phyloP scores from a whole-genome alignment of 2,888 invertebrate species.

The Coelogynopora nodosa region DNA sequence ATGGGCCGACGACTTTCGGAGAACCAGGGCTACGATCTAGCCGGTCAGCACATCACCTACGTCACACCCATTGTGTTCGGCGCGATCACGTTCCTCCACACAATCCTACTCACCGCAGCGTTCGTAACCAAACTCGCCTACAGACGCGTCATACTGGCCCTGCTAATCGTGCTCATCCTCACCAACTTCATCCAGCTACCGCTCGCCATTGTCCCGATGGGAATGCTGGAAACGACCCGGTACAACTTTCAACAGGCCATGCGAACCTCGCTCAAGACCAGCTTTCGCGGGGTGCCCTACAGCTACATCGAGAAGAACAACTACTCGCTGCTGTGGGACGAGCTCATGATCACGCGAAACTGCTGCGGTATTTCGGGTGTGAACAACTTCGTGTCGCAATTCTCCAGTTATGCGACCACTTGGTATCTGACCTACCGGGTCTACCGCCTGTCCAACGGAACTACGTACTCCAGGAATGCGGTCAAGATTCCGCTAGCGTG shows the following conservation, averaged over 20 bases:
- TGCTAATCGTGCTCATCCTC: neutral
- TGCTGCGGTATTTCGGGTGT: neutral
- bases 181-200: neutral
- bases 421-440: constrained; percentile 1
- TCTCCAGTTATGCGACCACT: neutral
- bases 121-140: neutral
- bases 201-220: neutral
- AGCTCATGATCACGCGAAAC: neutral
- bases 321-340: constrained; percentile 1
- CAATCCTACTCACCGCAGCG: neutral
- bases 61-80: neutral
- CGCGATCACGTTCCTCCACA: neutral
- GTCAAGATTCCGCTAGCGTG: constrained; percentile 22
- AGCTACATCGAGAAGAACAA: neutral
- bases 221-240: neutral
- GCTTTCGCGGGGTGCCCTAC: constrained; percentile 11
- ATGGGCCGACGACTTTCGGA: neutral
- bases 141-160: neutral
- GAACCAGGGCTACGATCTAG: neutral
- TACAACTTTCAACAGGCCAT: neutral
- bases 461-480: neutral
- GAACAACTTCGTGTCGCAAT: neutral
- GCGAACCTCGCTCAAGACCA: neutral
- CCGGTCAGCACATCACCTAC: constrained; percentile 6
- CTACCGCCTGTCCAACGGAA: neutral